A percentile compares a stretch with the other conserved stretches of the same genome.
phyloP scores from a whole-genome alignment of 2,113 vertebrate species.

The Elgaria multicarinata region DNA sequence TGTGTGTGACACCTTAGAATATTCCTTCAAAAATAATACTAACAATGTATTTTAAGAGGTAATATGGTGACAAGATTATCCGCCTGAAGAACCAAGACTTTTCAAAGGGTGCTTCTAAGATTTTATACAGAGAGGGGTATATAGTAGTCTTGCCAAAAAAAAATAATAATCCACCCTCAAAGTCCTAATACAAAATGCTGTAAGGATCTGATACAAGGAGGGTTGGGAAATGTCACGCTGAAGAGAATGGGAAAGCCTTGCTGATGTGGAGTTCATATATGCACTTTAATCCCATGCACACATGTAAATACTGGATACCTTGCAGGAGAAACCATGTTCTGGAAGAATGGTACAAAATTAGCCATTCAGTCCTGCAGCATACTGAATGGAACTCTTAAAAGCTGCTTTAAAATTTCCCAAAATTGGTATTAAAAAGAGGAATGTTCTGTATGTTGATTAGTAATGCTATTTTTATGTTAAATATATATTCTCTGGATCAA shows the following conservation, averaged over 20 bases:
- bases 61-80: conserved; percentile 28
- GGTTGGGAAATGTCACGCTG: background rate
- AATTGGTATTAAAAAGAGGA: background rate
- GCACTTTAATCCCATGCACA: background rate
- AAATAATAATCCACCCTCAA: background rate
- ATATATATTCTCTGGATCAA: background rate
- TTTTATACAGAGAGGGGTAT: background rate
- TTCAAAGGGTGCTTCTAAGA: background rate
- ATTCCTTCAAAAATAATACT: background rate
- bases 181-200: background rate
- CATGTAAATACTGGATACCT: background rate
- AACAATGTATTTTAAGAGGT: background rate
- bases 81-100: conserved; percentile 7
- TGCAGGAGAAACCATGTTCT: background rate
- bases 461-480: background rate
- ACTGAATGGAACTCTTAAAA: background rate
- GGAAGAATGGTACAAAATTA: background rate
- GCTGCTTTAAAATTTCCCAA: background rate
- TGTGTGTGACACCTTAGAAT: background rate
- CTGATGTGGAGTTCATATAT: background rate
- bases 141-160: background rate
- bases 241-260: background rate
- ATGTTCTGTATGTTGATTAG: background rate
- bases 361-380: background rate
- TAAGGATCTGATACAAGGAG: background rate